Percentiles rank a stretch among this genome's conserved stretches.
phyloP scores from a whole-genome alignment of 1,140 invertebrate species.

The Pristionchus pacificus region DNA sequence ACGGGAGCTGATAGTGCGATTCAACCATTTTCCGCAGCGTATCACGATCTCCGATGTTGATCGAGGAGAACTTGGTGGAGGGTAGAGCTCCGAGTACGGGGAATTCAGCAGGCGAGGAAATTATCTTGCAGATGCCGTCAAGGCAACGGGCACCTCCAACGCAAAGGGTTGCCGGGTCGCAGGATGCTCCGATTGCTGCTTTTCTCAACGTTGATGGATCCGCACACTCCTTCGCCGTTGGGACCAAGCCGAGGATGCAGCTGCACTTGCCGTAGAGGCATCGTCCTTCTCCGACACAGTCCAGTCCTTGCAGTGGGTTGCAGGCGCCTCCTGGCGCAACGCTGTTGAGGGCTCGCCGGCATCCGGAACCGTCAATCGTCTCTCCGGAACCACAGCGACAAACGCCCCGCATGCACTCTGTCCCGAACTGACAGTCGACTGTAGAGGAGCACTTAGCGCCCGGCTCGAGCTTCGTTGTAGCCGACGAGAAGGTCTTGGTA shows the following conservation, averaged over 20 bases:
- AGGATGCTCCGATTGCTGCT: slow-evolving; percentile 41
- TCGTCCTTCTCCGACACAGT: slow-evolving; percentile 47
- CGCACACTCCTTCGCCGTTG: slow-evolving; percentile 42
- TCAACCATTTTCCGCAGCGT: slow-evolving; percentile 23
- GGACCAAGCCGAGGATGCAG: slow-evolving; percentile 42
- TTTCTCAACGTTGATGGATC: slow-evolving; percentile 30
- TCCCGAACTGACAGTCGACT: slow-evolving; percentile 25
- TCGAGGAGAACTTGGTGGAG: slow-evolving; percentile 23
- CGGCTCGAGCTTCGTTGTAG: background rate
- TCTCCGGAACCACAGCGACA: slow-evolving; percentile 37
- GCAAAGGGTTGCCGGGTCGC: slow-evolving; percentile 35
- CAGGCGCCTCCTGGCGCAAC: slow-evolving; percentile 41
- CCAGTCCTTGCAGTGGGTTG: slow-evolving; percentile 47
- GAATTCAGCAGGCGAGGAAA: background rate
- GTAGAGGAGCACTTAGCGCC: slow-evolving; percentile 21
- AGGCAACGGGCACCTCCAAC: slow-evolving; percentile 38
- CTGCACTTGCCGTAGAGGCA: slow-evolving; percentile 54
- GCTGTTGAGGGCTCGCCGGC: slow-evolving; percentile 26
- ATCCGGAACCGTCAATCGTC: slow-evolving; percentile 22
- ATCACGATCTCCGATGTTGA: slow-evolving; percentile 25
- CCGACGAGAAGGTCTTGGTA: background rate
- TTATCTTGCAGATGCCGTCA: slow-evolving; percentile 44
- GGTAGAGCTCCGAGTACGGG: background rate
- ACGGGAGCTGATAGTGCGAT: slow-evolving; percentile 18
- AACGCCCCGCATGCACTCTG: slow-evolving; percentile 29